Evolutionary conservation across 2,888 invertebrate species (phyloP), one percentile per base, ranked within the genome.

Genomic region (Odiellus spinosus): DNA sequence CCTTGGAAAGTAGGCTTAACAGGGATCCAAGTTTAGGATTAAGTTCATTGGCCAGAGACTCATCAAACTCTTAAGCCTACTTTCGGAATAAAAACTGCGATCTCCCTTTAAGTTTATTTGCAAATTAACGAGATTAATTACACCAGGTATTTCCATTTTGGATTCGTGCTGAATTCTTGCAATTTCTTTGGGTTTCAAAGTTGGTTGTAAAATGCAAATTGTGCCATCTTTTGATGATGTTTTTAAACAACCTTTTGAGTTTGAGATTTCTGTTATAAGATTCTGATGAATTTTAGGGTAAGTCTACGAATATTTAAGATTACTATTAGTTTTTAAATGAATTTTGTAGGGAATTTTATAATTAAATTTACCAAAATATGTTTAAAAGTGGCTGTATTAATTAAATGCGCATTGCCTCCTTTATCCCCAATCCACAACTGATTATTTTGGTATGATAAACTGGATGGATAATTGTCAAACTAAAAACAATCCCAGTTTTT

Each of bases 171-270:
- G 35, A 38, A 53, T 14, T 15, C 44, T 42, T 15, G 50, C 33
- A 26, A 53, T 53, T 14, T 41, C 32, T 42, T 40, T 18, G 17
- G 53, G 53, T 33, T 50, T 32, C 15, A 17, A 40, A 51, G 41
- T 47, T n/a, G 53, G 53, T 34, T 53, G 47, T 6, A 51, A 44
- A 14, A 53, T 34, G 14, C 53, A 12, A 21, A 53, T 53, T 3
- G 53, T 51, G 19, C 48, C 51, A 36, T 53, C 53, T 15, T 50
- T 51, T 40, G 53, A 53, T 20, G 48, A 44, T 10, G 53, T 51
- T 32, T 49, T 53, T n/a, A 53, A 19, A 8, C 48, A 47, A 35
- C 53, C 53, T 14, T 51, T 39, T 36, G 47, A 49, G 36, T 53
- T 46, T 10, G 47, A 44, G 18, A 53, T 45, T 19, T 51, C 53